Evolutionary conservation across 2,888 invertebrate genomes (phyloP).

Genomic region (Pyrgus malvae): DNA sequence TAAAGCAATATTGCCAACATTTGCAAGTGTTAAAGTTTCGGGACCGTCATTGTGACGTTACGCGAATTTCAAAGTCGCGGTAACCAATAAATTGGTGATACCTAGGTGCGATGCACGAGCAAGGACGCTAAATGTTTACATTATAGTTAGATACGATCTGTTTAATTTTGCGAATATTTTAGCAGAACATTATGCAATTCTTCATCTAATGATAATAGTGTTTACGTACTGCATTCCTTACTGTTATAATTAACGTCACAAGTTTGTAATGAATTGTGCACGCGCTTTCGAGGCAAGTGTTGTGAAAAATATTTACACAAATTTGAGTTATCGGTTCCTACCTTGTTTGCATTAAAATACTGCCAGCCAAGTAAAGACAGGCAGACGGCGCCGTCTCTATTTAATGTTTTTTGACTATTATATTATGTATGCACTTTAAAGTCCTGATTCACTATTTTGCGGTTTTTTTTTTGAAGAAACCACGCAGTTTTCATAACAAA

Average conservation of each 20-base stretch:
- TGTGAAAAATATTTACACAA: conserved; percentile 38
- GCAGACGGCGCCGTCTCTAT: conserved; percentile 19
- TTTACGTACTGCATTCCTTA: conserved; percentile 60
- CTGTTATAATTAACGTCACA: conserved; percentile 42
- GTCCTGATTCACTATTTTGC: too few relatives aligned
- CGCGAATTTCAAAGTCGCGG: conserved; percentile 27
- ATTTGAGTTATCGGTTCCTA: conserved; percentile 32
- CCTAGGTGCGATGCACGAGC: conserved; percentile 25
- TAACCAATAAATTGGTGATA: conserved; percentile 25
- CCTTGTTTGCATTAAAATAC: conserved; percentile 32
- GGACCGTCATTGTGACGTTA: conserved; percentile 10
- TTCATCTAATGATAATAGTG: conserved; percentile 57
- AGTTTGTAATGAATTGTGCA: conserved; percentile 32
- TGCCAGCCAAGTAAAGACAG: conserved; percentile 9
- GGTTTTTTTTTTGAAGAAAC: too few relatives aligned
- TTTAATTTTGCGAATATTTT: conserved; percentile 43
- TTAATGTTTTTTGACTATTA: too few relatives aligned
- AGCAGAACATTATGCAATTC: conserved; percentile 54
- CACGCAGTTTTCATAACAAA: too few relatives aligned
- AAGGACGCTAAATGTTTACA: conserved; percentile 35
- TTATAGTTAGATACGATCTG: conserved; percentile 29
- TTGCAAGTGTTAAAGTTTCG: conserved; percentile 4
- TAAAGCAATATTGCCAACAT: conserved; percentile 4
- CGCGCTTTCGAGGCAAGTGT: conserved; percentile 16
- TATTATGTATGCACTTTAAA: too few relatives aligned